phyloP scores from a whole-genome alignment of 2,797 vertebrate species.

The Crocodylus rhombifer region DNA sequence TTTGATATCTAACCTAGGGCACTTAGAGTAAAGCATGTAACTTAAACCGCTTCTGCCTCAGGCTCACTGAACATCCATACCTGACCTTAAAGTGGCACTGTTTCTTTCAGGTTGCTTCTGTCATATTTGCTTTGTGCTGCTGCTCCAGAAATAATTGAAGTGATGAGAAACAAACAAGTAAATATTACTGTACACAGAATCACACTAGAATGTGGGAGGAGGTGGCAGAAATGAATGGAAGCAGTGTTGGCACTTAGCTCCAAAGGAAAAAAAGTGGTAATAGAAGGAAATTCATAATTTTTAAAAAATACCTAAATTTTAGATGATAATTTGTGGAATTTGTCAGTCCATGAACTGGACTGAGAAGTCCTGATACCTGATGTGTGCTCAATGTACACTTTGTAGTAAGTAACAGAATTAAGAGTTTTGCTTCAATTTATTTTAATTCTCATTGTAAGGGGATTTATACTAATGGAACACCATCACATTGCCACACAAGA shows the following conservation, averaged over 20 bases:
- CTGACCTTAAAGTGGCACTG: too few species aligned
- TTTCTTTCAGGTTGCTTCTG: background rate
- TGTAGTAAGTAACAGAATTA: background rate
- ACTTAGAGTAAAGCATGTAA: too few species aligned
- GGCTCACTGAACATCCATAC: too few species aligned
- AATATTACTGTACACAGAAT: background rate
- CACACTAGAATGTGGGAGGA: background rate
- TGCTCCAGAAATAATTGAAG: background rate
- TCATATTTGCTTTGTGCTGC: background rate
- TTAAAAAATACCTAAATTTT: background rate
- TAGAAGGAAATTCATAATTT: background rate
- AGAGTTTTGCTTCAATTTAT: conserved; percentile 41
- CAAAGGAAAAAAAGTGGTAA: background rate
- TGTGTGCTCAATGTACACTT: background rate
- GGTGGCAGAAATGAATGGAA: background rate
- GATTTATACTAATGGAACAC: conserved; percentile 52
- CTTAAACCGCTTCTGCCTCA: too few species aligned
- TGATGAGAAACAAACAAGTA: background rate
- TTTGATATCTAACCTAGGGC: too few species aligned
- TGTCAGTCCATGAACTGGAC: background rate
- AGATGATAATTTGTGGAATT: background rate
- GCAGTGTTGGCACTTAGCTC: background rate
- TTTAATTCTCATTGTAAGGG: conserved; percentile 59
- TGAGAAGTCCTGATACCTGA: background rate
- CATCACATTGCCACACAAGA: conserved; percentile 49